Conservation (phyloP, 1,140 invertebrate genomes). For the Acromyrmex echinatior region DNA sequence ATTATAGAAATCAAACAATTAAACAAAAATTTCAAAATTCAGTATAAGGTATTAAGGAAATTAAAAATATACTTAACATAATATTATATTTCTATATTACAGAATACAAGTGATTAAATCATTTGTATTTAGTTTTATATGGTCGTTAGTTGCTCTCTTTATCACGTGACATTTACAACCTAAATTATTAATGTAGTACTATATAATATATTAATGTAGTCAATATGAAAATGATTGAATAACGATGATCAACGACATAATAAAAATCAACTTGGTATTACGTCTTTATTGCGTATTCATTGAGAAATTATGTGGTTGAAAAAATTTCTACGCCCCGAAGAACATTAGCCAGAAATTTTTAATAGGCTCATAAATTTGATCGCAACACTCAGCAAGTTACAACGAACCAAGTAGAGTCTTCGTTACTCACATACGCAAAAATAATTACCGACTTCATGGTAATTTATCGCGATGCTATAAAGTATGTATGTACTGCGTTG, state of each 20-base stretch:
- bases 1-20: neutral
- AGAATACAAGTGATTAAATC: neutral
- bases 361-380: conserved; percentile 51
- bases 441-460: conserved; percentile 52
- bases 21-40: neutral
- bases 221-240: conserved; percentile 2
- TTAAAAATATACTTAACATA: neutral
- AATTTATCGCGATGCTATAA: conserved; percentile 52
- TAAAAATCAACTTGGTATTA: neutral
- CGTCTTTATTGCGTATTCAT: conserved; percentile 38
- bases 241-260: neutral
- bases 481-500: conserved; percentile 9
- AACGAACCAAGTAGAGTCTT: neutral
- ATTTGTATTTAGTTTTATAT: neutral
- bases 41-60: neutral
- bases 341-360: conserved; percentile 51
- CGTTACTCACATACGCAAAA: conserved; percentile 37
- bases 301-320: conserved; percentile 21
- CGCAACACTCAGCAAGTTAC: conserved; percentile 31
- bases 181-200: neutral
- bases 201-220: neutral
- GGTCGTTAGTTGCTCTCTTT: conserved; percentile 14
- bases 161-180: neutral
- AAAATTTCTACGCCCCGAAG: conserved; percentile 20
- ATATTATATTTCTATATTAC: neutral